Base-by-base conservation (phyloP, 2,888 invertebrate species). In the Camponotus fellah region DNA sequence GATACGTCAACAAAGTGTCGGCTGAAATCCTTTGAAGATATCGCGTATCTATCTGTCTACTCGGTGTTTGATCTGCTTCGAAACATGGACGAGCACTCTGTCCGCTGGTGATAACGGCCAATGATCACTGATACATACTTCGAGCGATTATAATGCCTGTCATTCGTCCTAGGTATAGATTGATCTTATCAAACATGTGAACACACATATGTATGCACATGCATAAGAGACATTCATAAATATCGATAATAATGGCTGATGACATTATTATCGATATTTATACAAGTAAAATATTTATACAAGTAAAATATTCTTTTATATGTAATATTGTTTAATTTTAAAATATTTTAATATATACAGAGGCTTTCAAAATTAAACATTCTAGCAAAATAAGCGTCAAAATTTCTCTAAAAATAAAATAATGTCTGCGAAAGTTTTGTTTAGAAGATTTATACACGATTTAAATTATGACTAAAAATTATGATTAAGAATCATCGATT, bases 21-120 rank as follows among this genome's bases (percentile, higher is more conserved):
- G 92, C 90, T 88, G 85, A 89, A 89, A 88, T 90, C 87, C 92
- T 93, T 93, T 93, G 93, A 93, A 90, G 93, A 93, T 93, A 92
- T 90, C 88, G 83, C 88, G 71, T 92, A 92, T 92, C 92, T 87
- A 92, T 92, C 92, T 87, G 88, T 77, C 89, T 90, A 91, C 90
- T 92, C 91, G 90, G 83, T 93, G 92, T 93, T 93, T 92, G 92
- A 93, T 92, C 89, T 92, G 88, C 88, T 74, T 69, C 74, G 85
- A 83, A 88, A 91, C 91, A 90, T 86, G 91, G 88, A 83, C 89
- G 86, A 85, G 90, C 92, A 92, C 92, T 91, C 86, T 75, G 87
- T 89, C 60, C 72, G 88, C 77, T 83, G 69, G 88, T 86, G 90
- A 90, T 90, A 90, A 90, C 90, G 76, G 32, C 64, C 60, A 68